Percentiles rank a stretch among this genome's conserved stretches.
Conservation (phyloP, 30 jellyfish, hydroid and myxozoan genomes). For the Phacellophora camtschatica region DNA sequence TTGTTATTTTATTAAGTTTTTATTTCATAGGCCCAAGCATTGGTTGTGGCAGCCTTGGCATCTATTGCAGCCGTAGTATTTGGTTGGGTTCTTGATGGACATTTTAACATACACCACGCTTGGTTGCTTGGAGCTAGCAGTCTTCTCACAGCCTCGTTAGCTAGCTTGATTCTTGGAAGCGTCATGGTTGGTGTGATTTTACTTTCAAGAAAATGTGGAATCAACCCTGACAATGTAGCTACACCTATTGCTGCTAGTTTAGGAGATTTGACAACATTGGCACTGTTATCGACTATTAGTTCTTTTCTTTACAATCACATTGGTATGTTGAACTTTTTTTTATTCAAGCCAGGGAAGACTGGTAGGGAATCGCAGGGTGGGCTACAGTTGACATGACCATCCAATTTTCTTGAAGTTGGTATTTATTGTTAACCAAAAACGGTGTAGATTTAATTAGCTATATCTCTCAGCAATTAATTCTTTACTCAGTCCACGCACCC, state of each 20-base stretch:
- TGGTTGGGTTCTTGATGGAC: conserved; percentile 88
- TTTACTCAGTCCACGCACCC: too few relatives aligned
- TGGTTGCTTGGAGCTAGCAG: conserved; percentile 94
- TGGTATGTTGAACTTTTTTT: conserved; percentile 43
- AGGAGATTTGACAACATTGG: conserved; percentile 95
- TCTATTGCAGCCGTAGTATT: conserved; percentile 89
- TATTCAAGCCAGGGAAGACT: too few relatives aligned
- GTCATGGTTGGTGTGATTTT: conserved; percentile 87
- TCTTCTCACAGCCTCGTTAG: conserved; percentile 89
- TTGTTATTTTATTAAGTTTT: neutral
- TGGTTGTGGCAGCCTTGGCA: conserved; percentile 96
- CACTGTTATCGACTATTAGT: conserved; percentile 81
- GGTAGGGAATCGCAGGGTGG: too few relatives aligned
- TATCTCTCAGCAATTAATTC: too few relatives aligned
- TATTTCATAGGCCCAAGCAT: conserved; percentile 85
- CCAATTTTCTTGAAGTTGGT: too few relatives aligned
- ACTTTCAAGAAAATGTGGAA: conserved; percentile 68
- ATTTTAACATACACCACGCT: conserved; percentile 85
- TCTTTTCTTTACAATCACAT: conserved; percentile 73
- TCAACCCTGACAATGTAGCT: conserved; percentile 96
- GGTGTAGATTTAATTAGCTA: too few relatives aligned
- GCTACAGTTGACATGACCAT: too few relatives aligned
- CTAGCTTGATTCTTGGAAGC: conserved; percentile 89
- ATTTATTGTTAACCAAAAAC: too few relatives aligned
- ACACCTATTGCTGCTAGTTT: conserved; percentile 99